Conservation (phyloP, 37 sponge, comb jelly and placozoan species). For the Hexactinellida sp. region DNA sequence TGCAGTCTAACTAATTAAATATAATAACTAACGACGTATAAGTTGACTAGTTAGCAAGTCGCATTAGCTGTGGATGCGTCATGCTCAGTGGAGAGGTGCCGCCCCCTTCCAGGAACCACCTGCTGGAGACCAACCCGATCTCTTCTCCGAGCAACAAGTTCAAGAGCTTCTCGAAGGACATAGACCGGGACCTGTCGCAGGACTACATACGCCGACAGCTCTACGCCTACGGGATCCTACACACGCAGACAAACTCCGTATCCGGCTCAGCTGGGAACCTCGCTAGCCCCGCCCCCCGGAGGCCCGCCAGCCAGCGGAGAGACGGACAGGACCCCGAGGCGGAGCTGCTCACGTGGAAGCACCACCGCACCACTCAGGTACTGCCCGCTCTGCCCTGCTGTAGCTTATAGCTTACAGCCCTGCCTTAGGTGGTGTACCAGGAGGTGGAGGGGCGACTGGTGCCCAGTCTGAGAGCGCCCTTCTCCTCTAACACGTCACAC, state of each 20-base stretch:
- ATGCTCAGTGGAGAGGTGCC: not conserved
- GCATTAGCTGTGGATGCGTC: no score
- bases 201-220: not conserved
- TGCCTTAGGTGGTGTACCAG: not conserved
- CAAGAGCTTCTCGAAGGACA: conserved; percentile 1
- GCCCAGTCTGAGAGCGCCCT: conserved; percentile 1
- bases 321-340: not conserved
- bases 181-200: not conserved
- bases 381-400: not conserved
- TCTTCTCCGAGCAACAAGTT: not conserved
- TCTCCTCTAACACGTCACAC: not conserved
- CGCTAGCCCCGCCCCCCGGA: not conserved
- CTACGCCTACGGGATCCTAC: not conserved
- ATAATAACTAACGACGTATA: no score
- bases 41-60: no score
- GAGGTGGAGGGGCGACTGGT: not conserved
- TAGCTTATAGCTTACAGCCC: not conserved
- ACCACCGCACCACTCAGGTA: not conserved
- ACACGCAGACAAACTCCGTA: not conserved
- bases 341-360: not conserved
- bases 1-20: no score
- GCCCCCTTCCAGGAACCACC: not conserved
- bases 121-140: conserved; percentile 4
- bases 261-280: not conserved
- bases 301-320: not conserved